Base-by-base conservation (phyloP, 2,888 invertebrate species). In the Coelinius sp. region DNA sequence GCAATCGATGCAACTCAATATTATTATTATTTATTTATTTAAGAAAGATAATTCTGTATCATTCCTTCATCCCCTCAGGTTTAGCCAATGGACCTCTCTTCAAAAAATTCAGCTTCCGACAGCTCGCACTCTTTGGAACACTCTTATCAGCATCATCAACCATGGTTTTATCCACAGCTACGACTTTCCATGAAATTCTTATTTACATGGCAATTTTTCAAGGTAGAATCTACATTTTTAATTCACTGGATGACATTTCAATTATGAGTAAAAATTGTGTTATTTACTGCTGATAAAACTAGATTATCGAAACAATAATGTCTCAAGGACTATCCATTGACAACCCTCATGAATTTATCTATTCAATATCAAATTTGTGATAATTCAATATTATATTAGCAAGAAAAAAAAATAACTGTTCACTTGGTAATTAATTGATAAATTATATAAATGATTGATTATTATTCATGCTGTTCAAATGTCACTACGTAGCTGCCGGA, bases 51-150 rank as follows among this genome's bases (percentile, higher is more conserved):
- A 10, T 35, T 10, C 41, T 12, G 38, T 2, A 10, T 69, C 20
- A 27, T 24, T 22, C 44, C 46, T 3, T 20, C 24, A 22, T 24
- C 22, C 41, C 72, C 89, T 73, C 86, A 92, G 93, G 92, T 75
- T 88, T 94, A 69, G 89, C 92, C 20, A 94, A 94, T 86, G 94
- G 94, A 10, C 93, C 94, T 1, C 85, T 94, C 25, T 93, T 93
- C 83, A 90, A 91, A 76, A 90, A 89, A 63, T 94, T 91, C 78
- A 91, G 91, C 6, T 94, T 91, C 79, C 90, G 94, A 12, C 91
- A 92, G 88, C 91, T 93, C 3, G 92, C 92, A 0, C 80, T 94
- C 25, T 86, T 90, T 14, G 93, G 93, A 31, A 90, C 92, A 0
- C 81, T 90, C 0, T 80, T 92, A 7, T 91, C 92, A 41, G 91